Conservation (phyloP, 2,888 invertebrate species). For the Acrocyrtus sp. region DNA sequence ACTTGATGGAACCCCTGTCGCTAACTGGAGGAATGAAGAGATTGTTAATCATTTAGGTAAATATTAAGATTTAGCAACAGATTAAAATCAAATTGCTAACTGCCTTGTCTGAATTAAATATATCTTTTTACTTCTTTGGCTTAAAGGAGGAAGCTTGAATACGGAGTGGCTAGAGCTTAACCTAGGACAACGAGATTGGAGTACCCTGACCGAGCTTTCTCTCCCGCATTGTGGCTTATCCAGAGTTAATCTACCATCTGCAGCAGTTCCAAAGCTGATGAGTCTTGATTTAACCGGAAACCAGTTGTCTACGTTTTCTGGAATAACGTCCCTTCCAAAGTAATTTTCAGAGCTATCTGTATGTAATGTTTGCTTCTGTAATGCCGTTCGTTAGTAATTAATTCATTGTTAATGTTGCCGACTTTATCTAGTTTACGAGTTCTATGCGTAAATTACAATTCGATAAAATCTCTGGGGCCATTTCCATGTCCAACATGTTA, state of each 20-base stretch:
- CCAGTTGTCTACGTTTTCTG: slow-evolving; percentile 50
- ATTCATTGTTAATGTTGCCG: not conserved
- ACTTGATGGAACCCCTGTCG: slow-evolving; percentile 52
- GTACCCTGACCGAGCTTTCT: slow-evolving; percentile 52
- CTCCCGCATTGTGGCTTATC: slow-evolving; percentile 57
- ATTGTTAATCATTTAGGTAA: slow-evolving; percentile 49
- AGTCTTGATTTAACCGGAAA: slow-evolving; percentile 59
- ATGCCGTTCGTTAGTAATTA: not conserved
- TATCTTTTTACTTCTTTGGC: not conserved
- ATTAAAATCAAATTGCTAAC: too few species aligned
- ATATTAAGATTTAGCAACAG: not conserved
- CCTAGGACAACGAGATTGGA: slow-evolving; percentile 58
- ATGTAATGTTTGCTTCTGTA: not conserved
- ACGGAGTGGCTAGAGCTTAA: slow-evolving; percentile 58
- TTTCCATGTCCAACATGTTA: slow-evolving; percentile 50
- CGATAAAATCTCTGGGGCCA: slow-evolving; percentile 42
- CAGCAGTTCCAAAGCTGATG: slow-evolving; percentile 52
- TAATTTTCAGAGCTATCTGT: slow-evolving; percentile 22
- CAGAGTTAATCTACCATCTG: slow-evolving; percentile 51
- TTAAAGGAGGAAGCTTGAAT: slow-evolving; percentile 41
- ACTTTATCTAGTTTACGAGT: slow-evolving; percentile 37
- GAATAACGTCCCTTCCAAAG: slow-evolving; percentile 56
- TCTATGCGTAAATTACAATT: slow-evolving; percentile 50
- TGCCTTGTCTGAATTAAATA: too few species aligned
- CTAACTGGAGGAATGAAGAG: slow-evolving; percentile 53